Percentiles rank a stretch among this genome's conserved stretches.
These are phyloP conservation scores for Ladona fulva DNA, from an alignment of 1,140 invertebrate genomes.

Conservation along the genomic window DNA sequence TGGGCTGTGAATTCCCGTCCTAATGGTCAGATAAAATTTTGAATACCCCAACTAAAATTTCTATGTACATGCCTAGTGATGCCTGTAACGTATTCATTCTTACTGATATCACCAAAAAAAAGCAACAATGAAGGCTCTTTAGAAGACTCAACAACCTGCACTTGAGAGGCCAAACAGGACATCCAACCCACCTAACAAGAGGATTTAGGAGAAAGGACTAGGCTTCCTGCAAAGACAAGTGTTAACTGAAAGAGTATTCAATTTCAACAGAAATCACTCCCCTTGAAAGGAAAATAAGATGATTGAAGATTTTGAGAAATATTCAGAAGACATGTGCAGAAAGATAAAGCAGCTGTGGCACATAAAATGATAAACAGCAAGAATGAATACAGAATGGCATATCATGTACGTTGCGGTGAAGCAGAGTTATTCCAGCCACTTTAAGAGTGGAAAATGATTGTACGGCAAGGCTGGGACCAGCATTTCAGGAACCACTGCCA, in stretches of 20 bases:
- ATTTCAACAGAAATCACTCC: not conserved
- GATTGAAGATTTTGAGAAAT: not conserved
- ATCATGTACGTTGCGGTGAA: not conserved
- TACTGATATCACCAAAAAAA: not conserved
- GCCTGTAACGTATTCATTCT: not conserved
- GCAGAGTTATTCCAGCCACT: slow-evolving; percentile 7
- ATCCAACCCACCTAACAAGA: not conserved
- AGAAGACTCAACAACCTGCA: not conserved
- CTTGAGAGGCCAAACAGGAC: not conserved
- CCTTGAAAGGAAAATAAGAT: not conserved
- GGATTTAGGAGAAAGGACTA: not conserved
- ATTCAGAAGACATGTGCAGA: not conserved
- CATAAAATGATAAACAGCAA: not conserved
- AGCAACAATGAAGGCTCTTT: not conserved
- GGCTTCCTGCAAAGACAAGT: not conserved
- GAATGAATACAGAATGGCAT: not conserved
- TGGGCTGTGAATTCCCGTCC: no score
- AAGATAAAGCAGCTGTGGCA: not conserved
- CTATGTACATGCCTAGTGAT: not conserved
- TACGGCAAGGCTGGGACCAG: slow-evolving; percentile 5
- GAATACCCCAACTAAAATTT: not conserved
- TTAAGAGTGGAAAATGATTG: slow-evolving; percentile 7
- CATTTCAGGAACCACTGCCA: slow-evolving; percentile 7
- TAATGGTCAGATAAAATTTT: not conserved
- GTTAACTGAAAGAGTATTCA: not conserved